A percentile compares a stretch with the other conserved stretches of the same genome.
phyloP scores from a whole-genome alignment of 1,140 invertebrate species.

The Thalassaphorura encarpata region DNA sequence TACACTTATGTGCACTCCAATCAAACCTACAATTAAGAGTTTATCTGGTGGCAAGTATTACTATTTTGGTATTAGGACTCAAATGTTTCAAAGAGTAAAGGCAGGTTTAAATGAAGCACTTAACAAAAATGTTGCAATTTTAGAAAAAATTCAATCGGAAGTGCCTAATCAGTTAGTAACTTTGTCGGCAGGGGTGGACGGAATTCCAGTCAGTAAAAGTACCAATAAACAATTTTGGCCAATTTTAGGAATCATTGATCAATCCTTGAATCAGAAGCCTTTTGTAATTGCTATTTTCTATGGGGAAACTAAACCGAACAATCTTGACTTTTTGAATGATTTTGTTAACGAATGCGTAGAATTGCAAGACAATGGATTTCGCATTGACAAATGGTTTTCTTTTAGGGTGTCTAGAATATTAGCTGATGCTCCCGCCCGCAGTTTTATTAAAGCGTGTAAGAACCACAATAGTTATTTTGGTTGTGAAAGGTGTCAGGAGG shows the following conservation, averaged over 20 bases:
- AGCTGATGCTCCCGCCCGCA: conserved; percentile 36
- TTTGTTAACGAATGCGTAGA: not conserved
- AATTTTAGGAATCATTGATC: conserved; percentile 32
- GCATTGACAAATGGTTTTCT: not conserved
- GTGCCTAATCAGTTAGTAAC: not conserved
- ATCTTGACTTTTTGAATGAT: conserved; percentile 5
- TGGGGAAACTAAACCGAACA: conserved; percentile 5
- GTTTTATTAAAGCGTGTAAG: conserved; percentile 36
- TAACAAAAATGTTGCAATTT: not conserved
- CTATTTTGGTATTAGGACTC: not conserved
- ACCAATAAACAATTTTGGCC: conserved; percentile 30
- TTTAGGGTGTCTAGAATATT: not conserved
- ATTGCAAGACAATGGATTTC: not conserved
- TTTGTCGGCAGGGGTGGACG: conserved; percentile 14
- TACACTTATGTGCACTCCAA: not conserved
- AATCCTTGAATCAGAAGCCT: conserved; percentile 23
- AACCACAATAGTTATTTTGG: conserved; percentile 34
- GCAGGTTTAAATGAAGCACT: not conserved
- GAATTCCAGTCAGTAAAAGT: conserved; percentile 20
- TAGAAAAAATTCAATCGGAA: not conserved
- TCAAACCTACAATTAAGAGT: not conserved
- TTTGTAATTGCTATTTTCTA: conserved; percentile 30
- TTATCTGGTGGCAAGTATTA: not conserved
- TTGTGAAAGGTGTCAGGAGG: conserved; percentile 36
- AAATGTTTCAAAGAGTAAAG: not conserved